Evolutionary conservation across 2,797 vertebrate genomes (phyloP).

Genomic region (Myotis pilosus): DNA sequence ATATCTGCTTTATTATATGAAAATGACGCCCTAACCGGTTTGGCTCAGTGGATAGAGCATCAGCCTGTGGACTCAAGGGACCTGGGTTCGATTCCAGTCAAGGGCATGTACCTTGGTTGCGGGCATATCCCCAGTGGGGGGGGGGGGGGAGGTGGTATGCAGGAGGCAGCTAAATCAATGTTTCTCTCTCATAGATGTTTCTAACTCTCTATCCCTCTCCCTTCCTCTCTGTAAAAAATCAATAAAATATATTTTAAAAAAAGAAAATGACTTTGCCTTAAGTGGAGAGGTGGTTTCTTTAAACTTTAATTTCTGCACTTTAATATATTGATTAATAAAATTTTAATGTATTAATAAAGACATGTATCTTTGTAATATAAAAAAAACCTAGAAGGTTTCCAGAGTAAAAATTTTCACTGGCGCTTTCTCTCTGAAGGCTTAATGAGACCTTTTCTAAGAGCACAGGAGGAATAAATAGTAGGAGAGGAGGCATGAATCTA

Average conservation of each 20-base stretch:
- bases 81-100: no score
- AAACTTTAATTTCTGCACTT: constrained; percentile 17
- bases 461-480: no score
- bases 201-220: no score
- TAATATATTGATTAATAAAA: not conserved
- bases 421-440: not conserved
- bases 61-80: no score
- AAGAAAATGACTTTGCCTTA: not conserved
- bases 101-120: no score
- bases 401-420: not conserved
- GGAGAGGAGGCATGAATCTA: not conserved
- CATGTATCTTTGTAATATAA: not conserved
- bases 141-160: no score
- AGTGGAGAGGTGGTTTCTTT: not conserved
- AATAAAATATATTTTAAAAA: not conserved
- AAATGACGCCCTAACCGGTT: not conserved
- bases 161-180: no score
- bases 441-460: not conserved
- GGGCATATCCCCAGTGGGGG: no score
- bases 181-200: no score
- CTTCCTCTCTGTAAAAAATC: no score
- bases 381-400: not conserved
- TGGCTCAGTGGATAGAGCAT: no score
- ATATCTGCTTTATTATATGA: not conserved
- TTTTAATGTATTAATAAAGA: not conserved